Evolutionary conservation across 1,140 invertebrate species (phyloP).

Genomic region (Papilio dardanus): DNA sequence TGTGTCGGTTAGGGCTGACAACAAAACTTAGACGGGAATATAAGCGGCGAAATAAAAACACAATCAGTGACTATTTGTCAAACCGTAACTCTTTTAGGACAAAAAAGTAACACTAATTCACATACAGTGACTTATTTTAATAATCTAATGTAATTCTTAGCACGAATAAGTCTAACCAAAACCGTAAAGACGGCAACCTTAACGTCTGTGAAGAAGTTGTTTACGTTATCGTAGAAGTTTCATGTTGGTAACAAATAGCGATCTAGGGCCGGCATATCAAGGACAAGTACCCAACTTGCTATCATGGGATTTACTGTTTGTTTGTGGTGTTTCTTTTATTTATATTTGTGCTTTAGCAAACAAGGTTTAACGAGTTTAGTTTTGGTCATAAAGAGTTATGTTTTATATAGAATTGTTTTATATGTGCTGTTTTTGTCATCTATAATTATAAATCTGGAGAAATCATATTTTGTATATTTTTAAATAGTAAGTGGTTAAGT

Average conservation of each 20-base stretch:
- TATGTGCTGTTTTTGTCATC: no score
- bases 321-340: background rate
- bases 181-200: background rate
- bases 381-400: background rate
- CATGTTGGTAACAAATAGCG: background rate
- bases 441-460: background rate
- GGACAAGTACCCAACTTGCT: conserved; percentile 20
- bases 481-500: background rate
- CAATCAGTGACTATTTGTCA: no score
- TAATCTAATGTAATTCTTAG: background rate
- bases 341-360: background rate
- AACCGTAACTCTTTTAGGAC: no score
- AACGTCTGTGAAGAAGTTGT: background rate
- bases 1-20: background rate
- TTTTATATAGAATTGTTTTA: no score
- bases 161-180: background rate
- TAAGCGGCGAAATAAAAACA: background rate
- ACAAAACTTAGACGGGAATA: background rate
- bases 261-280: background rate
- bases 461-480: background rate
- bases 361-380: background rate
- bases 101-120: no score
- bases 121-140: no score
- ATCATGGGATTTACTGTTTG: background rate
- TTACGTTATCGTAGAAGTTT: conserved; percentile 9